Evolutionary conservation across 2,113 vertebrate genomes (phyloP), one percentile per base, ranked within the genome.

Genomic region (Herpetotheres cachinnans): DNA sequence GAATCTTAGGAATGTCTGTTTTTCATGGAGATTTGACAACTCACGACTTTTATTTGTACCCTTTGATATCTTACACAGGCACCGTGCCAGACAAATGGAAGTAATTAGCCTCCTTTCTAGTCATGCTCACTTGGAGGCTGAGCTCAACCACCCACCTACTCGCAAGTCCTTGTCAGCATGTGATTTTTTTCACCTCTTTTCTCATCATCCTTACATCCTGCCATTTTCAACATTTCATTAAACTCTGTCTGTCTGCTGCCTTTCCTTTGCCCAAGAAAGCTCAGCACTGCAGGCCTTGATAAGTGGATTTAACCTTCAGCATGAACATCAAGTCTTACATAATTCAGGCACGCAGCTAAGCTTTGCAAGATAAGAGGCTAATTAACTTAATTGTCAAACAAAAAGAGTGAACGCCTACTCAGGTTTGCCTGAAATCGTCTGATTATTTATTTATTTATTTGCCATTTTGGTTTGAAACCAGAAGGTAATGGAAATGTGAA

Each of bases 321-420:
- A 46, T 3, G 16, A 90, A 49, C 38, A 88, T 27, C 49, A 42
- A 29, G 21, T n/a, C 92, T 96, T 66, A 73, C 30, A 65, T 72
- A 70, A 82, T 73, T 93, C 85, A 95, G 79, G 29, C 46, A 80
- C 30, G 30, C 16, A 83, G 54, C 34, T 72, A 72, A 77, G 26
- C 70, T 87, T 71, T 56, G 52, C 40, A 72, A 88, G 82, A 86
- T 77, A 89, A 94, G 42, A 62, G 79, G 38, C 30, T 88, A 90
- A 95, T 92, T 95, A 90, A 83, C 58, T 73, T 92, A 88, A 52
- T 80, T 89, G 58, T 72, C 46, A 93, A 70, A 83, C 16, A 72
- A 61, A 91, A 87, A 81, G 49, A 54, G 42, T 62, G 50, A 89
- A 95, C 69, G 73, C 83, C 76, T 56, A 84, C 92, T 94, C 46